A percentile compares a stretch with the other conserved stretches of the same genome.
Evolutionary conservation across 2,113 vertebrate species (phyloP).

Genomic region (Zosterops pallidus): DNA sequence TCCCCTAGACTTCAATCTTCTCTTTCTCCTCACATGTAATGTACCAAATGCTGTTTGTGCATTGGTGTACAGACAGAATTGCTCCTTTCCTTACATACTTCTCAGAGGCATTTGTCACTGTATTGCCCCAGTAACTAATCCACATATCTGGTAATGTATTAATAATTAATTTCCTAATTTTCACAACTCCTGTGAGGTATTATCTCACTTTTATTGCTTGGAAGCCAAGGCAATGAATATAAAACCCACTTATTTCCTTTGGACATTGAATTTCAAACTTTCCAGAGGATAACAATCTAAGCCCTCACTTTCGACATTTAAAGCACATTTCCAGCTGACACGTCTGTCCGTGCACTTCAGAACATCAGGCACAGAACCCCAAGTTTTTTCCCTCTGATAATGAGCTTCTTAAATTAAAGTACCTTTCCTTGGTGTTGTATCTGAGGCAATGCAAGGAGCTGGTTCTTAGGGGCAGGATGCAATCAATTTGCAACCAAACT

Average conservation of each 20-base stretch:
- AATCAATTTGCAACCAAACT: fast-evolving
- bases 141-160: background rate
- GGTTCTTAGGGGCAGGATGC: background rate
- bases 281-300: background rate
- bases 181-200: background rate
- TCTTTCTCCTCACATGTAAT: background rate
- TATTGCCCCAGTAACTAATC: background rate
- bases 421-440: background rate
- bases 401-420: background rate
- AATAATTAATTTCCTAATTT: background rate
- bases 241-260: background rate
- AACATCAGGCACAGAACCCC: background rate
- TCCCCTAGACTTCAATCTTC: background rate
- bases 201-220: background rate
- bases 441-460: background rate
- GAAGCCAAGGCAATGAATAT: background rate
- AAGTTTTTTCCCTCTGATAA: background rate
- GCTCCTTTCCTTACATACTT: background rate
- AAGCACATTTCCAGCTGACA: background rate
- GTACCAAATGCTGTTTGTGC: background rate
- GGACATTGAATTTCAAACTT: background rate
- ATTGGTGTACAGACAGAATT: background rate
- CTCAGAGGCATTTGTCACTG: background rate
- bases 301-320: background rate
- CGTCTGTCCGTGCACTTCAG: background rate